Conservation (phyloP, 2,113 vertebrate genomes). For the Plecturocebus donacophilus region DNA sequence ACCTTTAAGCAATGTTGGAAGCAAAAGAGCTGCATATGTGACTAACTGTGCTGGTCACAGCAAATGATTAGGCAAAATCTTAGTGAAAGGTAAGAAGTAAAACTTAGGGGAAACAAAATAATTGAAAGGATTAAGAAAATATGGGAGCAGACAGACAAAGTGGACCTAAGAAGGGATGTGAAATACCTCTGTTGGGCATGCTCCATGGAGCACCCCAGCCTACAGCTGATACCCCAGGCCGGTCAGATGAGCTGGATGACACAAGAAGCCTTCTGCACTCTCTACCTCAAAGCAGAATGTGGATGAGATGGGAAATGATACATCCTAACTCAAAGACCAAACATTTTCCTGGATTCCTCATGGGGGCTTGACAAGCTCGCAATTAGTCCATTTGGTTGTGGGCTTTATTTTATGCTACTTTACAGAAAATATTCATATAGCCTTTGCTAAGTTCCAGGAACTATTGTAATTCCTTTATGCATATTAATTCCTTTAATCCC, state of each 20-base stretch:
- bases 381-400: background rate
- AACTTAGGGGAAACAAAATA: background rate
- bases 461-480: background rate
- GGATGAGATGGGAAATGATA: background rate
- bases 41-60: background rate
- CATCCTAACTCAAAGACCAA: background rate
- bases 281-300: background rate
- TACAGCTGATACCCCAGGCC: background rate
- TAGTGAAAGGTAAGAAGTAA: background rate
- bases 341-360: background rate
- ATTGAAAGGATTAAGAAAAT: background rate
- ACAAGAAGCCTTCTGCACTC: background rate
- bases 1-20: background rate
- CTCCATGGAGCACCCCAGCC: background rate
- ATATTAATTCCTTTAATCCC: background rate
- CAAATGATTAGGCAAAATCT: background rate
- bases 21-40: background rate
- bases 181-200: background rate
- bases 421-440: background rate
- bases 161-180: background rate
- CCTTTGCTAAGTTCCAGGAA: background rate
- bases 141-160: background rate
- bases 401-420: constrained; percentile 8
- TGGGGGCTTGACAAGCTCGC: background rate
- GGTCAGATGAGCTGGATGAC: background rate